Evolutionary conservation across 2,113 vertebrate genomes (phyloP), one percentile per base, ranked within the genome.

Genomic region (Typhlomys cinereus): DNA sequence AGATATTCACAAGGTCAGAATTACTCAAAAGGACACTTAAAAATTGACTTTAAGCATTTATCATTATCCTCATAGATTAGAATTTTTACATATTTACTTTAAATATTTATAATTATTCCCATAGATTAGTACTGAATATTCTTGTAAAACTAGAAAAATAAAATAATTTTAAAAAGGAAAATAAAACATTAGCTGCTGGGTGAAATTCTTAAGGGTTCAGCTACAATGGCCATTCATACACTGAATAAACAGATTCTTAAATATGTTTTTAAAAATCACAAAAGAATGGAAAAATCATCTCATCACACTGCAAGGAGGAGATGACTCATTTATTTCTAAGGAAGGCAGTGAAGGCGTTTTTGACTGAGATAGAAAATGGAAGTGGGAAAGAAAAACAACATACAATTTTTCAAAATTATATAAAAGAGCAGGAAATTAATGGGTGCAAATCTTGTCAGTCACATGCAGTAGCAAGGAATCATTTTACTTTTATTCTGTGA

Each of bases 391-490:
- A 62, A 85, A 91, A 93, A 67, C 75, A 86, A 64, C 84, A 79
- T 57, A 41, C 14, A 59, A 74, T 61, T 93, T 95, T 90, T 81
- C 54, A 73, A 88, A 94, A 83, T 88, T 95, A 79, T 7, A 83
- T 87, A 80, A 74, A 84, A 71, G 1, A 84, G 7, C 34, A 90
- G 79, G 39, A 84, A 93, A 94, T 96, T 78, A 94, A 94, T 87
- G 46, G 66, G 66, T 80, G 34, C 89, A 82, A 70, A 67, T 10
- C 36, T 93, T 97, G 70, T 84, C 86, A 93, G 50, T 96, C 80
- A 78, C 2, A 41, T 67, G 13, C 11, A 92, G 25, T 84, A 46
- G 46, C 1, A 59, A 88, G 25, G 34, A 89, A 88, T 64, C 78
- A 74, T 78, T 94, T 89, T 92, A 31, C 31, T 10, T 84, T 95